These are phyloP conservation scores for Iguana delicatissima DNA, from an alignment of 2,797 vertebrate genomes.

Conservation along the genomic window DNA sequence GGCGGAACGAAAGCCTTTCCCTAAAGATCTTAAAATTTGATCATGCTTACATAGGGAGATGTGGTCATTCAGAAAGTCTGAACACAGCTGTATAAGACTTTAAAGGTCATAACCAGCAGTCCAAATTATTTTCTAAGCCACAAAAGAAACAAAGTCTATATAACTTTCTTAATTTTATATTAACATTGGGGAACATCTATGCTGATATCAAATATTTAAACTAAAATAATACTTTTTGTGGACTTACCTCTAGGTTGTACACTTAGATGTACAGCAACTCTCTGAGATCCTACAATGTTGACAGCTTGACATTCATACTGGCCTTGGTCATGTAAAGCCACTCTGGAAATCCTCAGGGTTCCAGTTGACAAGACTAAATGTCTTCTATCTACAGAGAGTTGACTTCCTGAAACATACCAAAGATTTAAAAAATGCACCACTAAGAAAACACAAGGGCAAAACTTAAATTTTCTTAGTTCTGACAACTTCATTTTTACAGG, in stretches of 20 bases:
- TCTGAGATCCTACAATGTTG: constrained; percentile 91
- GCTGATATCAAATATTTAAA: constrained; percentile 1
- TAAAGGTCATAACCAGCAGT: no score
- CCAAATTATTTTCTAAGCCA: no score
- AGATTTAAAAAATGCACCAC: constrained; percentile 5
- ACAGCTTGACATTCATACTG: constrained; percentile 98
- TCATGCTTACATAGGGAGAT: no score
- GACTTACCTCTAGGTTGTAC: constrained; percentile 92
- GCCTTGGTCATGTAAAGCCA: constrained; percentile 94
- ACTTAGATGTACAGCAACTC: constrained; percentile 85
- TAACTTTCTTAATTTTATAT: neutral
- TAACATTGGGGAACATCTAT: constrained; percentile 74
- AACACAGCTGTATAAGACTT: no score
- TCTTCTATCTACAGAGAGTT: constrained; percentile 90
- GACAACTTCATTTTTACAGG: neutral
- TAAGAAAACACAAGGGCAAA: neutral
- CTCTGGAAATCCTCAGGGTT: constrained; percentile 89
- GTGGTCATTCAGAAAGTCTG: no score
- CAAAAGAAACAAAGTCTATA: neutral
- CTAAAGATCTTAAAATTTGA: no score
- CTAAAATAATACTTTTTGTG: neutral
- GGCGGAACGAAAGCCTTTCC: no score
- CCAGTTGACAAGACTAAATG: constrained; percentile 91
- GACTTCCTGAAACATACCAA: constrained; percentile 82
- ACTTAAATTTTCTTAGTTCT: neutral